Conservation (phyloP, 2,797 vertebrate genomes). For the Macropodus opercularis region DNA sequence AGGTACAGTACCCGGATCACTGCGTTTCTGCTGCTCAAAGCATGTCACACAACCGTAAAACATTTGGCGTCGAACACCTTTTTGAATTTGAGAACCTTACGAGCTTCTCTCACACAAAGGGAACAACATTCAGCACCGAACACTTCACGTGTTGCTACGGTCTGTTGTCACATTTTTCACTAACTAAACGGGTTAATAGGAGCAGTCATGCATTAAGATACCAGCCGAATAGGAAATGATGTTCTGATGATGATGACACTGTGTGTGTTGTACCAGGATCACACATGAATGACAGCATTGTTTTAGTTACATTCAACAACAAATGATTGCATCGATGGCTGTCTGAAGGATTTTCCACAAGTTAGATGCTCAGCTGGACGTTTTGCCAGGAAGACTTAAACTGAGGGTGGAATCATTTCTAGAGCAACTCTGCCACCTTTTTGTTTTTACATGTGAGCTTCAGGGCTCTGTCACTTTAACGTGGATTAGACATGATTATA, state of each 20-base stretch:
- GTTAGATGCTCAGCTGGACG: no score
- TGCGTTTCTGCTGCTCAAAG: not conserved
- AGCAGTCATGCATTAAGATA: not conserved
- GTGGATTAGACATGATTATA: constrained; percentile 57
- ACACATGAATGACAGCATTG: no score
- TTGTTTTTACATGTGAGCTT: constrained; percentile 34
- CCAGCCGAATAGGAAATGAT: not conserved
- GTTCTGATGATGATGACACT: no score
- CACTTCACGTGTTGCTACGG: not conserved
- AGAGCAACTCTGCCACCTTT: no score
- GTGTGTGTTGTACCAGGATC: no score
- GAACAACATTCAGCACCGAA: not conserved
- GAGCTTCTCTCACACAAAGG: not conserved
- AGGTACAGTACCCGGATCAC: constrained; percentile 32
- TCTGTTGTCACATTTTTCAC: not conserved
- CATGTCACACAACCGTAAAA: no score
- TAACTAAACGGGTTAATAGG: not conserved
- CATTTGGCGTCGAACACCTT: not conserved
- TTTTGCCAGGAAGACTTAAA: no score
- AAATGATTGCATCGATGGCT: no score
- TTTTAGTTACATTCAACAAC: constrained; percentile 3
- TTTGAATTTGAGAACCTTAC: not conserved
- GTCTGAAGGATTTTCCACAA: no score
- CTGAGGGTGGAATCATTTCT: no score
- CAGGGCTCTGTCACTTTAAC: constrained; percentile 40